Percentiles rank a stretch among this genome's conserved stretches.
These are phyloP conservation scores for Myanophis thanlyinensis DNA, from an alignment of 2,113 vertebrate genomes.

Conservation along the genomic window DNA sequence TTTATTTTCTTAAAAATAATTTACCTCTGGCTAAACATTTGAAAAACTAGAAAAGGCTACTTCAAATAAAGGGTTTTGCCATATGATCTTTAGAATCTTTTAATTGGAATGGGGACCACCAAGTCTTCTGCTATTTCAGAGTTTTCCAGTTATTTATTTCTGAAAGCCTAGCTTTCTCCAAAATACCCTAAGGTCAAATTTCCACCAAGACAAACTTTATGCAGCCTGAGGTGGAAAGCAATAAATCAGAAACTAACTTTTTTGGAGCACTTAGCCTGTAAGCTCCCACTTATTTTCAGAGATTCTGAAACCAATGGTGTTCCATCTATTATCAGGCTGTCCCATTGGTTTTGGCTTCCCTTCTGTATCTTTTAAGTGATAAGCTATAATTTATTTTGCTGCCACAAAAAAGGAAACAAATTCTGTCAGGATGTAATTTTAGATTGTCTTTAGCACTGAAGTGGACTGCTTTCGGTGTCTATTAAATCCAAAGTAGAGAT, in stretches of 20 bases:
- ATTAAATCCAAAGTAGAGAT: conserved; percentile 27
- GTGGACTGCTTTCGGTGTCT: conserved; percentile 30
- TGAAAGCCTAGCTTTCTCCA: background rate
- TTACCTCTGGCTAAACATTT: background rate
- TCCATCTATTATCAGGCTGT: conserved; percentile 6
- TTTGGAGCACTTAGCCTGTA: conserved; percentile 7
- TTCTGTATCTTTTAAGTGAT: conserved; percentile 17
- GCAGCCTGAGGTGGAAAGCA: background rate
- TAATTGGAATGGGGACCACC: background rate
- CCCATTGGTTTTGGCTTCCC: conserved; percentile 30
- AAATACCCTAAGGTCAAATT: background rate
- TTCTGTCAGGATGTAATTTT: conserved; percentile 24
- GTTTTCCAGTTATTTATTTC: background rate
- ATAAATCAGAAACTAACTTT: conserved; percentile 16
- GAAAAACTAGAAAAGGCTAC: background rate
- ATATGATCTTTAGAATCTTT: background rate
- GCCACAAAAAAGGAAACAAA: conserved; percentile 24
- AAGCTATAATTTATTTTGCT: conserved; percentile 18
- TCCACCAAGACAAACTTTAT: background rate
- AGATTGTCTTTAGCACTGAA: conserved; percentile 16
- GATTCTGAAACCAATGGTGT: background rate
- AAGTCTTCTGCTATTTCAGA: background rate
- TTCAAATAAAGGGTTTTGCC: background rate
- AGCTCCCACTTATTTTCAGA: background rate
- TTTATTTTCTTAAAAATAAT: background rate